Conservation (phyloP, 2,888 invertebrate species). For the Drosophila neutralis region DNA sequence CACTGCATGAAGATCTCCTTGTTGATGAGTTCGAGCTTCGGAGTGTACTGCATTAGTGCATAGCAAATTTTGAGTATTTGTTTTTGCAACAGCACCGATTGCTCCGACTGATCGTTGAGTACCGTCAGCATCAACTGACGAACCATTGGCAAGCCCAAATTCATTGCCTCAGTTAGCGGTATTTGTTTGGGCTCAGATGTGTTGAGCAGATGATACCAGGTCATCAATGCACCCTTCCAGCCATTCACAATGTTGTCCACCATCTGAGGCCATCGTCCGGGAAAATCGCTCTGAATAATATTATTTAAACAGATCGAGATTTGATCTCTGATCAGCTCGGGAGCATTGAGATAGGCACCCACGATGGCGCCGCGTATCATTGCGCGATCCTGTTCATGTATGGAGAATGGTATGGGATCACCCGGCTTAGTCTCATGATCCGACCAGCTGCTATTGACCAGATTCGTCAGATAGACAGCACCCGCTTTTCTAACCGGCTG, state of each 20-base stretch:
- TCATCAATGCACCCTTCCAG: constrained; percentile 96
- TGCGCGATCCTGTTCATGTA: constrained; percentile 98
- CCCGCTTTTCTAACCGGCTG: constrained; percentile 98
- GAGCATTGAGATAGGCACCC: constrained; percentile 97
- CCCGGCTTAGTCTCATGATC: constrained; percentile 91
- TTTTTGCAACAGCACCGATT: constrained; percentile 96
- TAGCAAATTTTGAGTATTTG: constrained; percentile 94
- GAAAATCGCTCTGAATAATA: constrained; percentile 98
- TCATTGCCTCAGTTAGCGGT: constrained; percentile 97
- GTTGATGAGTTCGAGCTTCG: constrained; percentile 93
- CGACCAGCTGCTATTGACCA: constrained; percentile 95
- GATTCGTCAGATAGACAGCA: constrained; percentile 98
- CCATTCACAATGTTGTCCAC: constrained; percentile 96
- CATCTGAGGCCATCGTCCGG: constrained; percentile 96
- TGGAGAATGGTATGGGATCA: constrained; percentile 91
- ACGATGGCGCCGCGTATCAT: constrained; percentile 96
- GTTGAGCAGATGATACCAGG: constrained; percentile 97
- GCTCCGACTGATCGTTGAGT: constrained; percentile 93
- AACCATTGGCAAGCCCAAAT: constrained; percentile 94
- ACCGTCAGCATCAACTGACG: constrained; percentile 91
- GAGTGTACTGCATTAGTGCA: constrained; percentile 94
- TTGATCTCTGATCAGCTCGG: constrained; percentile 90
- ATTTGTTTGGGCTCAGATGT: constrained; percentile 95
- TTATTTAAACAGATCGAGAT: constrained; percentile 81
- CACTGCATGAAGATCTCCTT: constrained; percentile 92